Percentiles rank a stretch among this genome's conserved stretches.
phyloP scores from a whole-genome alignment of 64 coral and sea anemone genomes.

The Montipora cactus region DNA sequence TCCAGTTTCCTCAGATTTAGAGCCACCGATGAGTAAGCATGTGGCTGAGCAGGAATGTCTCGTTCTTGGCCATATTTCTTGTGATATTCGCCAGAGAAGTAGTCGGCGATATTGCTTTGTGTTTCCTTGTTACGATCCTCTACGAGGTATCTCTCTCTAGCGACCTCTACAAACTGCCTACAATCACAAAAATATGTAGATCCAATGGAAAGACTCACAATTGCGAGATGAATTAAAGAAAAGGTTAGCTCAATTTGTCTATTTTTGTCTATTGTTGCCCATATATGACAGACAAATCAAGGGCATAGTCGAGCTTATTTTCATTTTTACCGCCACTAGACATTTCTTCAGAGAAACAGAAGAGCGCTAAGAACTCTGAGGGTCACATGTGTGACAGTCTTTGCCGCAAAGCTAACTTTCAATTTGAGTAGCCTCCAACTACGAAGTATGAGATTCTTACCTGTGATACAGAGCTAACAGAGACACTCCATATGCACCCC shows the following conservation, averaged over 20 bases:
- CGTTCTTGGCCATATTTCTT: constrained; percentile 36
- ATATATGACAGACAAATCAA: too few relatives aligned
- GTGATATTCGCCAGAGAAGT: constrained; percentile 48
- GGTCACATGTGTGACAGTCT: too few relatives aligned
- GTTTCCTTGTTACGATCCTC: constrained; percentile 33
- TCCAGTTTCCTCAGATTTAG: constrained; percentile 69
- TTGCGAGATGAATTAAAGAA: too few relatives aligned
- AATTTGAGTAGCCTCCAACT: not conserved
- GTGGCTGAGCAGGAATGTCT: constrained; percentile 45
- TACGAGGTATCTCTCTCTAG: constrained; percentile 23
- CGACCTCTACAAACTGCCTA: constrained; percentile 64
- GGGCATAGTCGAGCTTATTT: too few relatives aligned
- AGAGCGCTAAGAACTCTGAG: too few relatives aligned
- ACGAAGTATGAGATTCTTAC: not conserved
- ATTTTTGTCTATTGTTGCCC: too few relatives aligned
- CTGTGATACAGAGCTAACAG: constrained; percentile 61
- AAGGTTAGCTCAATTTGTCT: too few relatives aligned
- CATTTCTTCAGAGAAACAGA: too few relatives aligned
- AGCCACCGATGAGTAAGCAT: constrained; percentile 47
- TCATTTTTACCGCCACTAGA: too few relatives aligned
- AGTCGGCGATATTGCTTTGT: constrained; percentile 40
- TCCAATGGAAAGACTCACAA: not conserved
- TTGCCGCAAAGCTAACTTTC: too few relatives aligned
- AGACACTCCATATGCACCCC: constrained; percentile 53
- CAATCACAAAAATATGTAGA: not conserved